Evolutionary conservation across 2,113 vertebrate genomes (phyloP).

Genomic region (Bos javanicus): DNA sequence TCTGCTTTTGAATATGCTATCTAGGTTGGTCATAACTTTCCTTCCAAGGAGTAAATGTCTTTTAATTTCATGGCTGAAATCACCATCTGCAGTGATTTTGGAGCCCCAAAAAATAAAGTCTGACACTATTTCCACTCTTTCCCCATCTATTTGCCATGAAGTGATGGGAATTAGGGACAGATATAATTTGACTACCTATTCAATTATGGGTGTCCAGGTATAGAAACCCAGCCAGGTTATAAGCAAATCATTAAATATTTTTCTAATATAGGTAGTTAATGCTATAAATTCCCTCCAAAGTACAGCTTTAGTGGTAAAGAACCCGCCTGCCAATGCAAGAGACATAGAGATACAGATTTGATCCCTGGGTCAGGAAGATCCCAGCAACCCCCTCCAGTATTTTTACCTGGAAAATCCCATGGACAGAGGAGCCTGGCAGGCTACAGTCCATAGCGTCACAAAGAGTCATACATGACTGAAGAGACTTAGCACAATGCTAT

Average conservation of each 20-base stretch:
- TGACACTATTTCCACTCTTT: too few species aligned
- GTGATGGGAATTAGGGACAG: background rate
- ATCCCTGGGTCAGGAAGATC: background rate
- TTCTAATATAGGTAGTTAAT: background rate
- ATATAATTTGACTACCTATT: background rate
- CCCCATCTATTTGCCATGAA: too few species aligned
- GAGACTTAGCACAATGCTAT: background rate
- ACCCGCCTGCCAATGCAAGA: rapidly evolving
- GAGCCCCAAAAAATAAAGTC: too few species aligned
- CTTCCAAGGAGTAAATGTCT: too few species aligned
- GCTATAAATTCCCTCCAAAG: background rate
- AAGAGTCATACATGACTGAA: background rate
- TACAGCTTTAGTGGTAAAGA: background rate
- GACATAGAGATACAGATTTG: background rate
- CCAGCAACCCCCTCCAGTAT: background rate
- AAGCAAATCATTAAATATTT: background rate
- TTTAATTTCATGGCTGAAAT: too few species aligned
- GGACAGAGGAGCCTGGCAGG: background rate
- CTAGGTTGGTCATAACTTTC: too few species aligned
- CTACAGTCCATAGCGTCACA: background rate
- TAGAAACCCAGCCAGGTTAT: background rate
- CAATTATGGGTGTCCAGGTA: background rate
- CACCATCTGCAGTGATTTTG: too few species aligned
- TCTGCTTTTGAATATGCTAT: too few species aligned
- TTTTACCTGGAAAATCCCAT: background rate